Conservation (phyloP, 2,113 vertebrate species). For the Limanda limanda region DNA sequence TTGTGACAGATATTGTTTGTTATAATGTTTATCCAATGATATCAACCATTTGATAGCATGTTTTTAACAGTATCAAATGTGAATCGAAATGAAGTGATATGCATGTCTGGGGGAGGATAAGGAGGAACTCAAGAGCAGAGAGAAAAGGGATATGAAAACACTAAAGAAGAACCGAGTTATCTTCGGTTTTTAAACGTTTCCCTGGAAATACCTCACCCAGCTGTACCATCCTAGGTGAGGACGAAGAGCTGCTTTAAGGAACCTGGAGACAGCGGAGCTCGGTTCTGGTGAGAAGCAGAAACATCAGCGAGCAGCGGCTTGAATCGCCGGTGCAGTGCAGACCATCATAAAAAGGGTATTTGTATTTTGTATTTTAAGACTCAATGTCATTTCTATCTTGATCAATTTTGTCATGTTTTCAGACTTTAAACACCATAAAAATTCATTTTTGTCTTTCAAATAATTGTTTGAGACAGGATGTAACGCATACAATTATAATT, state of each 20-base stretch:
- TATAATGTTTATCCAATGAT: too few species aligned
- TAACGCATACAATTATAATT: too few species aligned
- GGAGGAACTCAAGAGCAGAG: neutral
- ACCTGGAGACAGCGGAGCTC: neutral
- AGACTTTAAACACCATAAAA: too few species aligned
- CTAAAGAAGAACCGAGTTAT: slow-evolving; percentile 28
- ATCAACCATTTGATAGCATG: neutral
- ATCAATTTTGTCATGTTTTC: too few species aligned
- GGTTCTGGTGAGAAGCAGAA: neutral
- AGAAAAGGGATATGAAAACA: slow-evolving; percentile 48
- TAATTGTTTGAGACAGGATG: too few species aligned
- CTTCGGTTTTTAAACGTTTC: neutral
- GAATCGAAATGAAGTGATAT: neutral
- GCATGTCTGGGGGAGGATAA: neutral
- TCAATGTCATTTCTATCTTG: neutral
- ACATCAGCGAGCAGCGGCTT: neutral
- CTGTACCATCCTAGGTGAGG: neutral
- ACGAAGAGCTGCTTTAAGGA: neutral
- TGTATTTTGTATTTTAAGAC: neutral
- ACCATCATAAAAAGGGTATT: neutral
- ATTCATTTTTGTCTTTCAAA: too few species aligned
- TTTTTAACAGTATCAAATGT: neutral
- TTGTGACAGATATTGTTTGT: neutral
- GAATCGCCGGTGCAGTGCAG: neutral
- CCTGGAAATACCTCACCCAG: neutral